Base-by-base conservation (phyloP, 2,113 vertebrate species). In the Ophthalmolycus amberensis region DNA sequence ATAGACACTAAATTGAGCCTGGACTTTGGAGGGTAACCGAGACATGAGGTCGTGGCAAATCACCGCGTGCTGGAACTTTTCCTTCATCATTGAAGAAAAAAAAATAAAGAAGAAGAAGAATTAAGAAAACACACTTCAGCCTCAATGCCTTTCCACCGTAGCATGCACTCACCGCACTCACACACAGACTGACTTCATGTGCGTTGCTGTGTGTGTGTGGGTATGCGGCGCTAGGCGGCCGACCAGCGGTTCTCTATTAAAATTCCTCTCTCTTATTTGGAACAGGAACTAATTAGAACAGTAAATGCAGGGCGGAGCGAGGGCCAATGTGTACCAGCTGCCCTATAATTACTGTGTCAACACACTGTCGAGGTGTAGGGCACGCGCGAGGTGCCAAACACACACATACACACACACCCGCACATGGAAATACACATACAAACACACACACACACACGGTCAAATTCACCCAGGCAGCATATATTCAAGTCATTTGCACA, bases 281-380 rank as follows among this genome's bases (percentile, higher is more conserved):
- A 82, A 87, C 90, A 92, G 92, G 93, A 94, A 94, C 90, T 94
- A 91, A 94, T 94, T 94, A 94, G 90, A 92, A 92, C 91, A 92
- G 92, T 94, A 94, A 94, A 93, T 91, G 92, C 88, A 90, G 91
- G 91, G 92, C 82, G 89, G 90, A 89, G 90, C 77, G 67, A 88
- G 78, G 84, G 82, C 85, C 92, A 93, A 94, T 94, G 85, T 89
- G 90, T 84, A 94, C 89, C 93, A 92, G 90, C 91, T 94, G 92
- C 92, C 88, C 88, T 79, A 62, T 93, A 94, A 94, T 94, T 89
- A 91, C 92, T 93, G 90, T 94, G 92, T 92, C 93, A 94, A 94
- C 93, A 94, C 89, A 79, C 84, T 78, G 85, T 44, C 9, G 88
- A 91, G 90, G 92, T 92, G 91, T 62, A 92, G 89, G 88, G 83